phyloP scores from a whole-genome alignment of 2,888 invertebrate genomes.

The Zygogramma bicolorata region DNA sequence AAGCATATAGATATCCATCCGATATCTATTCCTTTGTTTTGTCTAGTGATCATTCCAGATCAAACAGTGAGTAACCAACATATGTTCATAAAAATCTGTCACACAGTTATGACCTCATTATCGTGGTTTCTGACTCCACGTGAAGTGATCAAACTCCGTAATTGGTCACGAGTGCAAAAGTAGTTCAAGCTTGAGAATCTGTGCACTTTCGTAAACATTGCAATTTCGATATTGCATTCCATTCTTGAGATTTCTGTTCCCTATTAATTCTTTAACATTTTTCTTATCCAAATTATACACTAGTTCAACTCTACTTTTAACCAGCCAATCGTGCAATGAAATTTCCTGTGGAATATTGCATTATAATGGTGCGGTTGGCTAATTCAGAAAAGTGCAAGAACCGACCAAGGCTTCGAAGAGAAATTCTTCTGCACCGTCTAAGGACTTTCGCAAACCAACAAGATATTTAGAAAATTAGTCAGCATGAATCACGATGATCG shows the following conservation, averaged over 20 bases:
- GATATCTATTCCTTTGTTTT: too few species aligned
- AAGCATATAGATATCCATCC: too few species aligned
- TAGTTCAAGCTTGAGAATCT: too few species aligned
- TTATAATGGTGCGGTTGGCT: slow-evolving; percentile 11
- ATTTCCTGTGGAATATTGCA: slow-evolving; percentile 17
- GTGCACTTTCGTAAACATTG: too few species aligned
- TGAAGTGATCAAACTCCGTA: too few species aligned
- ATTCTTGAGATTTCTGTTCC: neutral
- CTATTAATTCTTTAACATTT: neutral
- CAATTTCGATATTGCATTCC: neutral
- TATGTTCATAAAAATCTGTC: too few species aligned
- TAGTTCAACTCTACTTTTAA: slow-evolving; percentile 7
- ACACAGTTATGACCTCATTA: too few species aligned
- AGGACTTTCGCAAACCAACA: neutral
- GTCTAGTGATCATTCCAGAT: too few species aligned
- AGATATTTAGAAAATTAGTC: neutral
- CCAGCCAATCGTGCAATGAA: slow-evolving; percentile 12
- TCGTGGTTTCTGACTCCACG: too few species aligned
- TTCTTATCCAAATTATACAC: slow-evolving; percentile 6
- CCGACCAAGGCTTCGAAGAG: slow-evolving; percentile 12
- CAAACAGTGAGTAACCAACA: too few species aligned
- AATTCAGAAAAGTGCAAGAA: slow-evolving; percentile 14
- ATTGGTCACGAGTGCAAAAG: too few species aligned
- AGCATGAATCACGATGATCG: neutral
- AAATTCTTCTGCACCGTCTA: neutral